phyloP scores from a whole-genome alignment of 2,888 invertebrate genomes.

The Criorhina ranunculi region DNA sequence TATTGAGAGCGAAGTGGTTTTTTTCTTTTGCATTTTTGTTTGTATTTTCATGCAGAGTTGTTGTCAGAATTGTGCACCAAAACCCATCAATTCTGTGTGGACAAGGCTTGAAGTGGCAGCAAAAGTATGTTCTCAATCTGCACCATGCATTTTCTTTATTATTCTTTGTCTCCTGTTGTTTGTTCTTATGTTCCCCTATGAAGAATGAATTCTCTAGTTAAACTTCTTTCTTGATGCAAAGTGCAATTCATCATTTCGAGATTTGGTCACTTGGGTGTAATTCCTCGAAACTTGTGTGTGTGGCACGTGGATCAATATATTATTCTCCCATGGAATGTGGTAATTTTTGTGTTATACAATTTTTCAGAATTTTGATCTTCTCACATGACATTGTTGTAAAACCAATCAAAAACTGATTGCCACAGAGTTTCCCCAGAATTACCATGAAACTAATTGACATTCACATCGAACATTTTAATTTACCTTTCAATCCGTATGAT shows the following conservation, averaged over 20 bases:
- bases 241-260: slow-evolving; percentile 65
- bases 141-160: slow-evolving; percentile 29
- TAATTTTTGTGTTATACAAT: too few relatives aligned
- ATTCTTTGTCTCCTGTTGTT: not conserved
- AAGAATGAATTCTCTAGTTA: slow-evolving; percentile 42
- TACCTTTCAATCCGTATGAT: not conserved
- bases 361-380: not conserved
- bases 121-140: slow-evolving; percentile 42
- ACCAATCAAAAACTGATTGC: not conserved
- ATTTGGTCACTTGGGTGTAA: slow-evolving; percentile 54
- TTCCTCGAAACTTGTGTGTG: slow-evolving; percentile 31
- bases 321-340: not conserved
- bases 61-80: slow-evolving; percentile 55
- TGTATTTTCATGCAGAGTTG: slow-evolving; percentile 14
- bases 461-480: slow-evolving; percentile 15
- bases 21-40: slow-evolving; percentile 11
- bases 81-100: slow-evolving; percentile 69
- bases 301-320: not conserved
- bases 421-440: not conserved
- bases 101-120: slow-evolving; percentile 67
- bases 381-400: not conserved
- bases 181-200: slow-evolving; percentile 17
- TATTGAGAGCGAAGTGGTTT: slow-evolving; percentile 32
- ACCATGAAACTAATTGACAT: slow-evolving; percentile 14
- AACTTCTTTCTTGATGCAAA: slow-evolving; percentile 54